Conservation (phyloP, 2,113 vertebrate genomes). For the Melozone crissalis region DNA sequence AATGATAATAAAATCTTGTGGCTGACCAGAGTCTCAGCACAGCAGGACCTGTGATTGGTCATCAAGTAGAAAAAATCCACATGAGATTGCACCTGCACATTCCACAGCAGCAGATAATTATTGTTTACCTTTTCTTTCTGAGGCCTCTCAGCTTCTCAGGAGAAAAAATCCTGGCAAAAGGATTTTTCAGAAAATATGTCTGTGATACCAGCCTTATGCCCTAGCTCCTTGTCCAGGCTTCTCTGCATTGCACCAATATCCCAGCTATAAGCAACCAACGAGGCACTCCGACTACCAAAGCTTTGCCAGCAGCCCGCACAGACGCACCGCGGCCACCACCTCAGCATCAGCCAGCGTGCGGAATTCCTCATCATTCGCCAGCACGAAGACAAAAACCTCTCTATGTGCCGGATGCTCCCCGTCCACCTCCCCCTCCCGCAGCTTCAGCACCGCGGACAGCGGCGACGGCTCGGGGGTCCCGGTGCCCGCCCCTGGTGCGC, state of each 20-base stretch:
- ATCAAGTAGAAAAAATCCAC: too few species aligned
- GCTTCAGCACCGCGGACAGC: neutral
- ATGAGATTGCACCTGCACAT: too few species aligned
- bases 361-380: too few species aligned
- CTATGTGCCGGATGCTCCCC: neutral
- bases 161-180: too few species aligned
- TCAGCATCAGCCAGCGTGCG: accelerated
- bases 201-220: neutral
- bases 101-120: too few species aligned
- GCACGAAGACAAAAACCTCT: accelerated
- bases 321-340: neutral
- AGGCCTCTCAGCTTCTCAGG: too few species aligned
- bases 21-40: too few species aligned
- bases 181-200: too few species aligned
- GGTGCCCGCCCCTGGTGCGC: neutral
- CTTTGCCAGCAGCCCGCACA: neutral
- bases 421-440: accelerated
- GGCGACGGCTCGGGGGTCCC: accelerated
- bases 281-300: neutral
- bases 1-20: too few species aligned
- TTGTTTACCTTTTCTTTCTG: too few species aligned
- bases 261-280: neutral
- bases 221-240: neutral
- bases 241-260: neutral
- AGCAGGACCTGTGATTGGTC: too few species aligned